Conservation (phyloP, 2,797 vertebrate genomes). For the Rhyacichthys aspro region DNA sequence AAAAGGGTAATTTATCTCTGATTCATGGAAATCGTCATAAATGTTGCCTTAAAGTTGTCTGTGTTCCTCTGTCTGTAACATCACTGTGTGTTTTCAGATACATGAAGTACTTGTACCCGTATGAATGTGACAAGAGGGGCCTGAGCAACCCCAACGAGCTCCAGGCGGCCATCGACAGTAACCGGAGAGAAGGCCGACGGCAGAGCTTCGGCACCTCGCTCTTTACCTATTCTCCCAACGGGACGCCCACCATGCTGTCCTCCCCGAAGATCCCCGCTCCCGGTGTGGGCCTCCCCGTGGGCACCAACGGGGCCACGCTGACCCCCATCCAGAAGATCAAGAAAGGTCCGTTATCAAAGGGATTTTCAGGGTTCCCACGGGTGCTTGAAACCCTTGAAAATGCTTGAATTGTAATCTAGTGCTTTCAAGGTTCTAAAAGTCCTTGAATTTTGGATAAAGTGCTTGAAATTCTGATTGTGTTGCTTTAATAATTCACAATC, state of each 20-base stretch:
- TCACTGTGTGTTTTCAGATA: constrained; percentile 78
- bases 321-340: constrained; percentile 88
- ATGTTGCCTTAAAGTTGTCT: too few species aligned
- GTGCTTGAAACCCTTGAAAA: too few species aligned
- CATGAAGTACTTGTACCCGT: constrained; percentile 99
- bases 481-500: too few species aligned
- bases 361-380: too few species aligned
- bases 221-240: constrained; percentile 91
- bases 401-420: too few species aligned
- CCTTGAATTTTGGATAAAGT: too few species aligned
- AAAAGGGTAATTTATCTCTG: too few species aligned
- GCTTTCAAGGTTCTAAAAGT: too few species aligned
- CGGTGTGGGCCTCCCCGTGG: constrained; percentile 77
- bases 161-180: constrained; percentile 97
- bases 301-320: constrained; percentile 87
- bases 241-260: constrained; percentile 89
- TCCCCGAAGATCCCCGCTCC: constrained; percentile 88
- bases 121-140: constrained; percentile 94
- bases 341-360: constrained; percentile 89
- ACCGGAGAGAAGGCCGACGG: constrained; percentile 91
- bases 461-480: too few species aligned
- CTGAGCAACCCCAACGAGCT: constrained; percentile 97
- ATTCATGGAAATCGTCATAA: too few species aligned
- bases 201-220: constrained; percentile 93
- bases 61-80: background rate